These are phyloP conservation scores for Phortica okadai DNA, from an alignment of 2,888 invertebrate genomes.

Conservation along the genomic window DNA sequence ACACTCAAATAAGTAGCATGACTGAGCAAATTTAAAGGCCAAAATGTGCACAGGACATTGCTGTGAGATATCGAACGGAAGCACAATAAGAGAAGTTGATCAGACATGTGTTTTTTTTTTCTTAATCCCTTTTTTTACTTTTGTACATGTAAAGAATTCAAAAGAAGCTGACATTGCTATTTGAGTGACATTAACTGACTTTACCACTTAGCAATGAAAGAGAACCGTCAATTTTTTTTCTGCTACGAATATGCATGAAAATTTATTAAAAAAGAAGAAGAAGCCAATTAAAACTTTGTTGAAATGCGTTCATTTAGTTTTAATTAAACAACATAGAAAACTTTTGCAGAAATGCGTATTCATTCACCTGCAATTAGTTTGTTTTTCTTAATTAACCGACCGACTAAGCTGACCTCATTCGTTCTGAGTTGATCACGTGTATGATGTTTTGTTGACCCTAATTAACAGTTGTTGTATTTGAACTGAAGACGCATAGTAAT, in stretches of 20 bases:
- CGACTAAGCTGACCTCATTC: too few relatives aligned
- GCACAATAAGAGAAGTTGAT: neutral
- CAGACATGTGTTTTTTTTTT: too few relatives aligned
- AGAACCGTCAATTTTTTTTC: neutral
- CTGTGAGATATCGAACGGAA: neutral
- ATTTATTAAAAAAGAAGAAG: neutral
- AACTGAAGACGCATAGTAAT: too few relatives aligned
- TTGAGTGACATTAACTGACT: too few relatives aligned
- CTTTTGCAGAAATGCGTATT: neutral
- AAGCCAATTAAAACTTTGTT: conserved; percentile 20
- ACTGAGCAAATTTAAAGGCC: conserved; percentile 52
- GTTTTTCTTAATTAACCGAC: neutral
- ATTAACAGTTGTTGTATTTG: too few relatives aligned
- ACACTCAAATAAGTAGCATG: conserved; percentile 53
- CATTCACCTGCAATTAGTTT: neutral
- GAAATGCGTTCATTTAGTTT: neutral
- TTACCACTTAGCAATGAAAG: too few relatives aligned
- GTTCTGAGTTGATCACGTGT: too few relatives aligned
- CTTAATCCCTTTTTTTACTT: too few relatives aligned
- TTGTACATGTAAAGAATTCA: neutral
- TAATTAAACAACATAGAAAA: conserved; percentile 4
- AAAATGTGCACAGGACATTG: neutral
- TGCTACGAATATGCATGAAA: neutral
- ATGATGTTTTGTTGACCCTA: too few relatives aligned
- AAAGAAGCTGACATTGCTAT: neutral